Base-by-base conservation (phyloP, 1,140 invertebrate species). In the Maconellicoccus hirsutus region DNA sequence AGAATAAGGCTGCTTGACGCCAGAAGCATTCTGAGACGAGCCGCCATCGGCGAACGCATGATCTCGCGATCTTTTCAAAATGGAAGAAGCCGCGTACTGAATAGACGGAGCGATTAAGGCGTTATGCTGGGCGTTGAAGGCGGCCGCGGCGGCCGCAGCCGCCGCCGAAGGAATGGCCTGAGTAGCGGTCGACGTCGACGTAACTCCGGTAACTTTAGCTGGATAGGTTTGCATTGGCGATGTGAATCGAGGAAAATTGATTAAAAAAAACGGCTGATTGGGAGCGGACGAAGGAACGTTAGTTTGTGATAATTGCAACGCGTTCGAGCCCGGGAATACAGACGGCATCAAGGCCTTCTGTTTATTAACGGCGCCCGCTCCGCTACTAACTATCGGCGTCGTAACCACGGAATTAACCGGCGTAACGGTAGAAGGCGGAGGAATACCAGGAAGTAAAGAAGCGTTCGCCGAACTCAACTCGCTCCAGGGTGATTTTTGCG, bases 1-100 rank as follows among this genome's bases (percentile, higher is more conserved):
- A 1, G 72, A 42, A 14, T 70, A 33, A 25, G 70, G 59, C 10
- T 59, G 70, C 29, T 71, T 59, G 38, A 70, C 22, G 33, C 42
- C 26, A 14, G 74, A 72, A 25, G 73, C 73, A 23, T 75, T 70
- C 16, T 74, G 75, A 12, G 75, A 73, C 29, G 75, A 71, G 1
- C 70, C 22, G 16, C 66, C 75, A 25, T 42, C 70, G 8, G 77
- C 76, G 25, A 75, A 75, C 21, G 74, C 74, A 59, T 75, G 72
- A 23, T 75, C 73, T 72, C 74, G 74, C 2, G 73, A 73, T 19
- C 74, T 72, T 33, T 75, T 75, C 61, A 75, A 22, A 22, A 61
- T 72, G 14, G 61, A 66, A 23, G 61, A 66, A 19, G 61, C 61
- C 14, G 61, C 61, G 61, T 66, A 66, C 16, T 66, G 61, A 8